Conservation (phyloP, 2,888 invertebrate species). For the Patella ulyssiponensis region DNA sequence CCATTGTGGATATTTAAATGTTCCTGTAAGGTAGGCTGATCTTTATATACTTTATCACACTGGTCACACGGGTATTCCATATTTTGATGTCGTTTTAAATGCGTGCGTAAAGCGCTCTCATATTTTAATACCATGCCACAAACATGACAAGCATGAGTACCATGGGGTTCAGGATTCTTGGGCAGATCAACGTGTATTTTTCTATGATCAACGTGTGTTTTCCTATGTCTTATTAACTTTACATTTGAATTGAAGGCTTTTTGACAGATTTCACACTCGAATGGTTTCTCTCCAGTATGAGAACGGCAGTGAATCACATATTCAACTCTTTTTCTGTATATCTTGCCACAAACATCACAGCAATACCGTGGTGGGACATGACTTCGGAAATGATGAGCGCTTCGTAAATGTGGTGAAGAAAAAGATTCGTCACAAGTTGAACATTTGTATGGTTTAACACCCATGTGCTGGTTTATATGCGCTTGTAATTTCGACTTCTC, state of each 20-base stretch:
- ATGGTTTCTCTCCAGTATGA: slow-evolving; percentile 1
- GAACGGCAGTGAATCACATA: not conserved
- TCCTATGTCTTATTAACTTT: not conserved
- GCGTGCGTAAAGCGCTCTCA: not conserved
- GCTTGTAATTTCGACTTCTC: not conserved
- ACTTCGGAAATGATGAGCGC: not conserved
- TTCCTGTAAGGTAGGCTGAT: not conserved
- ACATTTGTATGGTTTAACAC: not conserved
- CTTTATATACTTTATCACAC: not conserved
- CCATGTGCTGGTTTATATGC: not conserved
- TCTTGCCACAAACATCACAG: not conserved
- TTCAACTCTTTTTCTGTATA: not conserved
- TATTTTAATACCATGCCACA: not conserved
- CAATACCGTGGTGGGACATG: not conserved
- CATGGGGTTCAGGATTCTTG: too few species aligned
- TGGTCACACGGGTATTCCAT: not conserved
- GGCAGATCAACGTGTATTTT: too few species aligned
- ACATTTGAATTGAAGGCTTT: not conserved
- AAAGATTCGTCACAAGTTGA: not conserved
- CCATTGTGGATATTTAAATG: not conserved
- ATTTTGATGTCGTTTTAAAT: not conserved
- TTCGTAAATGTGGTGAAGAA: not conserved
- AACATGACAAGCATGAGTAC: not conserved
- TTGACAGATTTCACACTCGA: not conserved
- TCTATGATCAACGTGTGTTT: not conserved